A percentile compares a stretch with the other conserved stretches of the same genome.
phyloP scores from a whole-genome alignment of 2,113 vertebrate genomes.

The Macrotis lagotis region DNA sequence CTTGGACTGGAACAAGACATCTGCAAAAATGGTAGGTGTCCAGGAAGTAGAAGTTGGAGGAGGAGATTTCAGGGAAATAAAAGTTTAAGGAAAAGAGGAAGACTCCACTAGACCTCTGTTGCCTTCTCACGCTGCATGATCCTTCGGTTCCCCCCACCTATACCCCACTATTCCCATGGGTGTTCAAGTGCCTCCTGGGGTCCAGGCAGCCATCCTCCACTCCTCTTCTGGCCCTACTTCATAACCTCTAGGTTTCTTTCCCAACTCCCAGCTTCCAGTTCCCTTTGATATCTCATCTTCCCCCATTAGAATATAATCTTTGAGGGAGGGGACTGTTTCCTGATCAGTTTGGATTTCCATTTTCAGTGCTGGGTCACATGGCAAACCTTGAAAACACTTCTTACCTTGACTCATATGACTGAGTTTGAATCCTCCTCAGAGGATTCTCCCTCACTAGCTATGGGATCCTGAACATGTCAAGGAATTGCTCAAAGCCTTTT shows the following conservation, averaged over 20 bases:
- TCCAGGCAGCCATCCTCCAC: not conserved
- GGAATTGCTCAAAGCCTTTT: not conserved
- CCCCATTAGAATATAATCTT: not conserved
- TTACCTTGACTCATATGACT: not conserved
- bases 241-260: not conserved
- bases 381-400: not conserved
- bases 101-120: not conserved
- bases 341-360: not conserved
- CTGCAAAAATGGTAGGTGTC: not conserved
- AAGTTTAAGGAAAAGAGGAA: not conserved
- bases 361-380: not conserved
- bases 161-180: not conserved
- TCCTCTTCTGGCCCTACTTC: not conserved
- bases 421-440: not conserved
- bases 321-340: not conserved
- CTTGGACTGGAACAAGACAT: not conserved
- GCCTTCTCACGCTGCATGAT: not conserved
- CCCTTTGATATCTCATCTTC: too few species aligned
- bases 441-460: not conserved
- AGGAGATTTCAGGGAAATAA: not conserved
- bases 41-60: not conserved
- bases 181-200: not conserved
- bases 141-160: not conserved
- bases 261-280: not conserved
- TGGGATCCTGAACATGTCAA: not conserved